Percentiles rank a stretch among this genome's conserved stretches.
Conservation (phyloP, 2,888 invertebrate species). For the Epistrophe eligans region DNA sequence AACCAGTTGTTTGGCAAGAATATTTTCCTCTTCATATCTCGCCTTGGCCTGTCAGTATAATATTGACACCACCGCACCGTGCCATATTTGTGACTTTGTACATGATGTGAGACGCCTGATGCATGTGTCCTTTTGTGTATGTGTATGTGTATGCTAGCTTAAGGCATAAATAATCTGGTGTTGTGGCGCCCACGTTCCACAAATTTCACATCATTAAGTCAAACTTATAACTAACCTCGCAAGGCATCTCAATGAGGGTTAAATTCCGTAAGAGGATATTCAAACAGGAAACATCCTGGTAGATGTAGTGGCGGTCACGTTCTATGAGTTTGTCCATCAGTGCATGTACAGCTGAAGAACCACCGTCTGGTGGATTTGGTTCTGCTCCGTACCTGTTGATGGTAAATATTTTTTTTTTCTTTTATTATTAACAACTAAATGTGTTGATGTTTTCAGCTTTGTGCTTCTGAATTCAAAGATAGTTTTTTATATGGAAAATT, state of each 20-base stretch:
- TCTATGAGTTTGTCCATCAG: constrained; percentile 88
- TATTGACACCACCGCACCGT: neutral
- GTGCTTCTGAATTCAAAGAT: neutral
- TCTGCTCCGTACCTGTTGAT: constrained; percentile 87
- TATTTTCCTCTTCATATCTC: constrained; percentile 23
- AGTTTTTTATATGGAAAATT: neutral
- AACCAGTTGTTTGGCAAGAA: constrained; percentile 21
- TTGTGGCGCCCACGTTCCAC: constrained; percentile 50
- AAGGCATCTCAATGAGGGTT: constrained; percentile 86
- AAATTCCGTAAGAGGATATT: constrained; percentile 88
- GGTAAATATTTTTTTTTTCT: neutral
- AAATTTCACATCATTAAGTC: constrained; percentile 60
- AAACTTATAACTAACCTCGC: constrained; percentile 80
- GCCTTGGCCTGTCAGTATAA: constrained; percentile 34
- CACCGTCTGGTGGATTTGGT: constrained; percentile 86
- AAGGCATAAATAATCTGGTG: constrained; percentile 30
- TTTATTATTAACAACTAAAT: neutral
- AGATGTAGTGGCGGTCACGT: constrained; percentile 87
- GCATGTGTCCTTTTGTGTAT: constrained; percentile 5
- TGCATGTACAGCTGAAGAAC: constrained; percentile 87
- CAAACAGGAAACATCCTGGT: constrained; percentile 89
- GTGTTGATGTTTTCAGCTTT: neutral
- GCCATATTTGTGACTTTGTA: constrained; percentile 13
- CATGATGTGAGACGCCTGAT: neutral
- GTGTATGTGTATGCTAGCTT: neutral